Evolutionary conservation across 2,888 invertebrate genomes (phyloP).

Genomic region (Drosophila quinaria): DNA sequence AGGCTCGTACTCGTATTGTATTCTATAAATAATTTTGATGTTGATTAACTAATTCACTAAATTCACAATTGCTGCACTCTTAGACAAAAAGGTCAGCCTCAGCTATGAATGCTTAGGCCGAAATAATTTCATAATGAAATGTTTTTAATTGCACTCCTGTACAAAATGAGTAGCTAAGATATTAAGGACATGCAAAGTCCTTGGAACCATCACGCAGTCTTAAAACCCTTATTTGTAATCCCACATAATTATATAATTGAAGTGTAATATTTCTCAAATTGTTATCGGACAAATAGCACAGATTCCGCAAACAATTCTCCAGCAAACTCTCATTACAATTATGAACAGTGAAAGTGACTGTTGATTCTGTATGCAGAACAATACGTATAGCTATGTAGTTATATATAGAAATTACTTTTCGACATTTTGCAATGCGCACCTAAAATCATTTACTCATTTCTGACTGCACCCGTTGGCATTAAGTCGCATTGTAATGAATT

Average conservation of each 20-base stretch:
- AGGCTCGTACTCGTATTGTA: background rate
- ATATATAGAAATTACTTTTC: background rate
- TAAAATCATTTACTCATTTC: background rate
- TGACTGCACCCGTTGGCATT: background rate
- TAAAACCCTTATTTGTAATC: background rate
- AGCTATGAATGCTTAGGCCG: slow-evolving; percentile 36
- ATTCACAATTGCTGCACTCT: background rate
- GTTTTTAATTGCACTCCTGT: slow-evolving; percentile 47
- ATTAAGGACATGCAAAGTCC: slow-evolving; percentile 6
- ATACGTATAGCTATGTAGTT: background rate
- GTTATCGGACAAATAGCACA: background rate
- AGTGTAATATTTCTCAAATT: slow-evolving; percentile 1
- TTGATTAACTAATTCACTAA: background rate
- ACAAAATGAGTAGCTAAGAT: slow-evolving; percentile 3
- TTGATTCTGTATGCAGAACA: background rate
- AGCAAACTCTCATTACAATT: background rate
- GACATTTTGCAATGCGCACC: background rate
- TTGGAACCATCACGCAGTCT: background rate
- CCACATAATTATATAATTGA: background rate
- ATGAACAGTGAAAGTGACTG: background rate
- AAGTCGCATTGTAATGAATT: background rate
- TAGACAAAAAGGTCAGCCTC: background rate
- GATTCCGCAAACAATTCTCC: background rate
- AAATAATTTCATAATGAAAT: slow-evolving; percentile 58
- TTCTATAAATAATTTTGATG: background rate